Percentiles rank a stretch among this genome's conserved stretches.
phyloP scores from a whole-genome alignment of 1,140 invertebrate genomes.

The Lucilia sericata region DNA sequence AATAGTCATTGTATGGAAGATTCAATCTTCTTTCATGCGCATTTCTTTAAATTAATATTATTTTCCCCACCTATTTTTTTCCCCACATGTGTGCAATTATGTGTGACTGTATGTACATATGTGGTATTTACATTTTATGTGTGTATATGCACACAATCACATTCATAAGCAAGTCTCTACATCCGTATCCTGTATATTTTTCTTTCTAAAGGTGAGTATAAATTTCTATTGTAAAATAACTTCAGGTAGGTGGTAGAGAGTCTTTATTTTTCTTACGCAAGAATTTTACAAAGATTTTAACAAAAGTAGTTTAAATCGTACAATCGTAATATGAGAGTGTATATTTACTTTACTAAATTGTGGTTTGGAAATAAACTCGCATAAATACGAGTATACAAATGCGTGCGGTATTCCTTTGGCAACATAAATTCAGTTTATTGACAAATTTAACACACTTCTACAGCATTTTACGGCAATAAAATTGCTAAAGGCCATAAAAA shows the following conservation, averaged over 20 bases:
- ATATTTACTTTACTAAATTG: constrained; percentile 7
- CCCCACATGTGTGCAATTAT: too few species aligned
- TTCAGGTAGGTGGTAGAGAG: background rate
- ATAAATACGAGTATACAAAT: background rate
- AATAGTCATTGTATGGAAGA: too few species aligned
- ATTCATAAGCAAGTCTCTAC: too few species aligned
- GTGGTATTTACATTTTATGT: too few species aligned
- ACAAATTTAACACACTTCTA: constrained; percentile 12
- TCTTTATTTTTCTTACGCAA: background rate
- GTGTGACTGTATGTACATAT: too few species aligned
- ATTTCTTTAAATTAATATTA: too few species aligned
- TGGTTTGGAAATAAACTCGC: background rate
- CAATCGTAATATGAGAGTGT: background rate
- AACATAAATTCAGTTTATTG: constrained; percentile 12
- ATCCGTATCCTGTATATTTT: too few species aligned
- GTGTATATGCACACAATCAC: too few species aligned
- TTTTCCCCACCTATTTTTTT: too few species aligned
- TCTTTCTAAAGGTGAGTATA: too few species aligned
- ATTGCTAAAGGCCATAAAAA: constrained; percentile 4
- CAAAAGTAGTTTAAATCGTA: background rate
- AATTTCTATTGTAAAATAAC: constrained; percentile 25
- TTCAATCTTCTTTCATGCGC: too few species aligned
- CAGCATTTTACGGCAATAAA: constrained; percentile 5
- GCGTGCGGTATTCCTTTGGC: background rate
- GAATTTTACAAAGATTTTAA: constrained; percentile 13